Evolutionary conservation across 2,888 invertebrate genomes (phyloP), one percentile per base, ranked within the genome.

Genomic region (Euzetes globulus): DNA sequence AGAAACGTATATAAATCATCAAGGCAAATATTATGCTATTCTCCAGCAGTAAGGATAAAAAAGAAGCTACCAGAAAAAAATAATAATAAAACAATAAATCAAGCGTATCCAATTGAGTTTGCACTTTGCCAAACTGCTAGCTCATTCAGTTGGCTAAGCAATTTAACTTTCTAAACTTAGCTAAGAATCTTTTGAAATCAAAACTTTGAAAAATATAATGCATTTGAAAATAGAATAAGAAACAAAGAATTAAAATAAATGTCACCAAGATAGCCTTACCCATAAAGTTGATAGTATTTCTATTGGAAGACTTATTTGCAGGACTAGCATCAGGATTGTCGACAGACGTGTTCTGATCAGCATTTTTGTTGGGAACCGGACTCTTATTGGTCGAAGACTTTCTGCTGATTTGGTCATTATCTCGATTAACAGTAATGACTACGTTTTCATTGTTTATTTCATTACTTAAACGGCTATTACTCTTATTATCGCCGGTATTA

Each of bases 221-320:
- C n/a, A n/a, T n/a, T n/a, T n/a, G n/a, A 22, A 58, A 19, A 58
- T 25, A 25, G 17, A 58, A n/a, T n/a, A n/a, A n/a, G n/a, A n/a
- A n/a, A 5, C 19, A 4, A 2, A 58, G 17, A 22, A 22, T 11
- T 25, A 22, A 13, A 4, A 5, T 25, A 58, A 22, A 19, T 58
- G 5, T 19, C 19, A 60, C 25, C 1, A 13, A 41, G 41, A 4
- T 41, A 13, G 41, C n/a, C 19, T 37, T 68, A 68, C 68, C 68
- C 68, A 68, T 37, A 68, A 68, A 68, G 22, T 68, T 68, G 68
- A 68, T 68, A 7, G 41, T 45, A 68, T 68, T 68, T 45, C 68
- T 68, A 41, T 68, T 37, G 68, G 68, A 68, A 68, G 68, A 68
- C 68, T 68, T 68, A 37, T 68, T 68, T 68, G 19, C 45, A 15